These are phyloP conservation scores for Seriola dumerili DNA, from an alignment of 2,113 vertebrate genomes.

Conservation along the genomic window DNA sequence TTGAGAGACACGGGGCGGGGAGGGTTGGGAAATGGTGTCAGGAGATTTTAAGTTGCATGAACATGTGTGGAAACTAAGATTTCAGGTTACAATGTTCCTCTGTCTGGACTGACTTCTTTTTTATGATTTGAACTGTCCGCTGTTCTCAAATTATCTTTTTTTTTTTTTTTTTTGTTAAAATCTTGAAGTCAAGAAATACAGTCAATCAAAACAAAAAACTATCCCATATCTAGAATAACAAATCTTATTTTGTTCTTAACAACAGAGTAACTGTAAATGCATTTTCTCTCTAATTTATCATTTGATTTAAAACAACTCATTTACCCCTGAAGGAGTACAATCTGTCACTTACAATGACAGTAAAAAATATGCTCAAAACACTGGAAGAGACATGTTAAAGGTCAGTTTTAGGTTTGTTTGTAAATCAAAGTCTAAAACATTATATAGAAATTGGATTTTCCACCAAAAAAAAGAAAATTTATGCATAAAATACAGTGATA, in stretches of 20 bases:
- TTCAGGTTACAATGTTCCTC: neutral
- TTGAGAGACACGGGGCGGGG: constrained; percentile 78
- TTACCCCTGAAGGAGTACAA: neutral
- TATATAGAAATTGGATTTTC: neutral
- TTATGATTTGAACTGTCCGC: constrained; percentile 1
- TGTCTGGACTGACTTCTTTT: constrained; percentile 6
- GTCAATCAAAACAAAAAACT: neutral
- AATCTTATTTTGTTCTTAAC: too few species aligned
- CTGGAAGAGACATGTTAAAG: too few species aligned
- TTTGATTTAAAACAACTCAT: neutral
- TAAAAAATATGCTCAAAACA: neutral
- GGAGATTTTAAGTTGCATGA: constrained; percentile 68
- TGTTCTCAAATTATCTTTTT: neutral
- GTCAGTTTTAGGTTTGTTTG: too few species aligned
- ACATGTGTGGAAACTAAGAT: constrained; percentile 15
- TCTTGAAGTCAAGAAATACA: neutral
- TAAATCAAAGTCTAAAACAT: too few species aligned
- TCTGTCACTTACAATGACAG: neutral
- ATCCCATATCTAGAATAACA: neutral
- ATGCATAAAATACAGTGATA: too few species aligned
- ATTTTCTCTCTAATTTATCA: neutral
- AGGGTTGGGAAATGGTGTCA: constrained; percentile 58
- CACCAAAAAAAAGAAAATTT: neutral
- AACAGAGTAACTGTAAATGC: neutral
- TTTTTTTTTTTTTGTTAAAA: neutral